Evolutionary conservation across 2,113 vertebrate genomes (phyloP).

Genomic region (Lycaon pictus): DNA sequence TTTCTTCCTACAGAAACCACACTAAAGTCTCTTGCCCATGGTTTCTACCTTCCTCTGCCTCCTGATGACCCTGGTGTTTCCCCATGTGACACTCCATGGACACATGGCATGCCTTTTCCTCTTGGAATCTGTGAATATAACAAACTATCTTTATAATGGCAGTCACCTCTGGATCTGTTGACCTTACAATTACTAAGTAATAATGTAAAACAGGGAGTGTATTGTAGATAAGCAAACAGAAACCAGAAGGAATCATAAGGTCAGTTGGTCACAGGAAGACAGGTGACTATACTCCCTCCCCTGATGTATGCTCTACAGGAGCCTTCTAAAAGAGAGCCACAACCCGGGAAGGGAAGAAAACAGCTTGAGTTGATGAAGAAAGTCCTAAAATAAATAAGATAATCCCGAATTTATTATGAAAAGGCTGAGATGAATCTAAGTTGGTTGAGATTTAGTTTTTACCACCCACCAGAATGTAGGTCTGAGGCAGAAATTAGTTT

Average conservation of each 20-base stretch:
- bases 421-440: neutral
- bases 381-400: neutral
- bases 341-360: neutral
- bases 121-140: neutral
- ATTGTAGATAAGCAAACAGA: conserved; percentile 10
- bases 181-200: neutral
- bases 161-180: neutral
- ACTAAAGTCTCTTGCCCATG: neutral
- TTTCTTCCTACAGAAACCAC: neutral
- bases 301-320: neutral
- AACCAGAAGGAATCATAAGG: neutral
- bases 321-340: neutral
- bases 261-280: neutral
- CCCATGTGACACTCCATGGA: neutral
- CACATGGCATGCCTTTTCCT: neutral
- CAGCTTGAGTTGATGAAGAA: neutral
- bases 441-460: neutral
- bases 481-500: neutral
- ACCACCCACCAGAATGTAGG: neutral
- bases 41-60: neutral
- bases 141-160: neutral
- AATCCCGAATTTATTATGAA: neutral
- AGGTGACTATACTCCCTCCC: neutral
- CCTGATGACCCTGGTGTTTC: neutral
- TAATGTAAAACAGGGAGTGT: neutral